These are phyloP conservation scores for Phylloscopus collybita DNA, from an alignment of 2,797 vertebrate species.

Conservation along the genomic window DNA sequence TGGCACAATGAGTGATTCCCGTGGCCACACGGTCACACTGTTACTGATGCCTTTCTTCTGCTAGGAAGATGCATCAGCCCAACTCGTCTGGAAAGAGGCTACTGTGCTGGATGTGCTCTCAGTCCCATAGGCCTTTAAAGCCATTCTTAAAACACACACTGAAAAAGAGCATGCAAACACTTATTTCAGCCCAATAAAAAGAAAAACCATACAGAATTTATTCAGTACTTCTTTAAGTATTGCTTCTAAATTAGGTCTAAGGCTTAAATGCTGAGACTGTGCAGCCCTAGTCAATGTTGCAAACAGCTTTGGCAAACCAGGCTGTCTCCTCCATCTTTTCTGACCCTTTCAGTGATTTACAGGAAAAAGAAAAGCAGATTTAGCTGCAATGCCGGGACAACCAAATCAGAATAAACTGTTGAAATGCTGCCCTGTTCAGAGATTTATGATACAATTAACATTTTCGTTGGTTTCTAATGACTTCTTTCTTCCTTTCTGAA, in stretches of 20 bases:
- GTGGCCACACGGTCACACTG: rapidly evolving
- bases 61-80: not conserved
- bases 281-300: not conserved
- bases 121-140: not conserved
- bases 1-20: not conserved
- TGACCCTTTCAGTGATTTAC: not conserved
- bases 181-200: not conserved
- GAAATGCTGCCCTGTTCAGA: slow-evolving; percentile 35
- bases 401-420: slow-evolving; percentile 40
- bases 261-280: not conserved
- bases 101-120: not conserved
- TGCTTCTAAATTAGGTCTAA: not conserved
- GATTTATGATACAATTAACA: slow-evolving; percentile 68
- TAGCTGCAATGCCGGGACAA: slow-evolving; percentile 26
- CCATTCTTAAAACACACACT: not conserved
- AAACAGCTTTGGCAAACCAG: not conserved
- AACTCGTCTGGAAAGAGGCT: not conserved
- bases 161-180: not conserved
- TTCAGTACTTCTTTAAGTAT: not conserved
- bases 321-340: slow-evolving; percentile 17
- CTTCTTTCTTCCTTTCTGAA: slow-evolving; percentile 54
- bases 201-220: not conserved
- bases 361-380: slow-evolving; percentile 28
- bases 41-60: not conserved
- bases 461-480: slow-evolving; percentile 65